Base-by-base conservation (phyloP, 2,797 vertebrate genomes). In the Taenioides sp. region DNA sequence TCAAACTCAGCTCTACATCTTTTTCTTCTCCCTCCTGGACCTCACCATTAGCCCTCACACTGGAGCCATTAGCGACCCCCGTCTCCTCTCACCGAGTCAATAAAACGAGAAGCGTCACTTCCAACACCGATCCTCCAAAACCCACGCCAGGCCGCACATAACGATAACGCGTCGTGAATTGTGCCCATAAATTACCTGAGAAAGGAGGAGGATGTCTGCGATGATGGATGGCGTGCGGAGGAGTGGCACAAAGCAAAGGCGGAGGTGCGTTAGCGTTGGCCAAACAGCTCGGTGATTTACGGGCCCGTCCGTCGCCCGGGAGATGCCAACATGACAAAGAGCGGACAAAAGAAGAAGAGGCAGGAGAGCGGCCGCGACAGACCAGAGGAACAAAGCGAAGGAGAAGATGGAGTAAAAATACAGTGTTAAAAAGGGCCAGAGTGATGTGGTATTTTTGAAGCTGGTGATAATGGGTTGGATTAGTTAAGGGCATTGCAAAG, bases 201-300 rank as follows among this genome's bases (percentile, higher is more conserved):
- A 25, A 73, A 79, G 71, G 4, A 73, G 81, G 80, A 88, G 25
- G 75, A 84, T 86, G 79, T 43, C 40, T 2, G 82, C 78, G 76
- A 87, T 90, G 91, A 94, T 91, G 85, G 92, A 93, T 94, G 86
- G 88, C 86, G 80, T 77, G 77, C 70, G 59, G 71, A 87, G 87
- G 87, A 84, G 83, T 86, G 77, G 85, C 87, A 88, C 87, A 83
- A 89, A 87, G 86, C 86, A 82, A 89, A 87, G 86, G 88, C 84
- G 72, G 20, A 78, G 80, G 78, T 77, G 72, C 69, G 5, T 73
- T 70, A 25, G 71, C 83, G 71, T 63, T 69, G 76, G 50, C 80
- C 74, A 76, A 87, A 83, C 76, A 25, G 23, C 23, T 72, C 5
- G 63, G 79, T 90, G 88, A 93, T 92, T 91, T 87, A 89, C 82